Base-by-base conservation (phyloP, 2,888 invertebrate species). In the Lordiphosa andalusiaca region DNA sequence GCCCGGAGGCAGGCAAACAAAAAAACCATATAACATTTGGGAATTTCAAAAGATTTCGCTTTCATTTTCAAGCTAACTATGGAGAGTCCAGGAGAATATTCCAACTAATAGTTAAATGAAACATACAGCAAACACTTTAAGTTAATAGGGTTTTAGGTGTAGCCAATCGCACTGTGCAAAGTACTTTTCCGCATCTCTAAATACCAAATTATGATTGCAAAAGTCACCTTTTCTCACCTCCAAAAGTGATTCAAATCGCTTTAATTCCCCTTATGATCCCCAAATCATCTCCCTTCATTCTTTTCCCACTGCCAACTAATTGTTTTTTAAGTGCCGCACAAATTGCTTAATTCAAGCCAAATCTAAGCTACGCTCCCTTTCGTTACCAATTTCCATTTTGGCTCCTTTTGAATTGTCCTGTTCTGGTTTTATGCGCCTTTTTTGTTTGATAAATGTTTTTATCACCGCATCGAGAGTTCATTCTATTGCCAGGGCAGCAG, bases 381-480 rank as follows among this genome's bases (percentile, higher is more conserved):
- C 25, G 9, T 12, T 25, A 21, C 21, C 6, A 25, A 13, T 38
- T 38, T 7, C 7, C 25, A 39, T 13, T 25, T 25, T 12, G n/a
- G 5, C 37, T 47, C 35, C 46, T 10, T 10, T 12, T 44, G 35
- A 40, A 16, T 35, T 33, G 40, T 36, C 39, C 23, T 64, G 71
- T n/a, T n/a, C 16, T 16, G 1, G 16, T 16, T 16, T 16, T 16
- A 86, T 86, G 84, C 88, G 80, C 75, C 85, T 73, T 70, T 63
- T 83, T 83, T 78, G 73, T 71, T 85, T 88, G 88, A 89, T 88
- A 86, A 88, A 89, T 89, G 86, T 67, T 87, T 88, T 88, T 89
- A 89, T 88, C 88, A 89, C 89, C 88, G 81, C 87, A 88, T 84
- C 77, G 86, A 89, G 86, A 89, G 88, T 89, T 89, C 88, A 88